A percentile compares a stretch with the other conserved stretches of the same genome.
phyloP scores from a whole-genome alignment of 2,113 vertebrate genomes.

The Rhinolophus sinicus region DNA sequence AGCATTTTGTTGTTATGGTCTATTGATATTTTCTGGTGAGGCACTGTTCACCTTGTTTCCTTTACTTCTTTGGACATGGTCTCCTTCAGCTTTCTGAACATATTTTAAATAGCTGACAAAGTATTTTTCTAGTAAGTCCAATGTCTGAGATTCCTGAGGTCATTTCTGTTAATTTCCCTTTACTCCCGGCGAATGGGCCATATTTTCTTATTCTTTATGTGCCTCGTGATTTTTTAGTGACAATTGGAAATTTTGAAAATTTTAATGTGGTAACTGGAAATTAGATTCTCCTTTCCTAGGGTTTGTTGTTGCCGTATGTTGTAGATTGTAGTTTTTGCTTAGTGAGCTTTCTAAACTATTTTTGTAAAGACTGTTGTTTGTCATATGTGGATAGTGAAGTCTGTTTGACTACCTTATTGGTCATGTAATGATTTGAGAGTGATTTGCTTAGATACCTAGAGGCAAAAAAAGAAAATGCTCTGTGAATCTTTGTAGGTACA shows the following conservation, averaged over 20 bases:
- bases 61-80: background rate
- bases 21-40: background rate
- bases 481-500: background rate
- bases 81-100: background rate
- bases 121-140: background rate
- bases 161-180: background rate
- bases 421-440: background rate
- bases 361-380: background rate
- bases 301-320: background rate
- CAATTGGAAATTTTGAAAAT: constrained; percentile 18
- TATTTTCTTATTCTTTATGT: background rate
- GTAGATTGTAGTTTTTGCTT: background rate
- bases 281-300: background rate
- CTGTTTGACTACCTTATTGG: background rate
- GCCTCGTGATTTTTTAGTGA: background rate
- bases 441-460: background rate
- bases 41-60: background rate
- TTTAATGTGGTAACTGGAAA: background rate
- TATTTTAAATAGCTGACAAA: background rate
- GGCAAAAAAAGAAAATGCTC: background rate
- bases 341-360: background rate
- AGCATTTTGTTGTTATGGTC: background rate
- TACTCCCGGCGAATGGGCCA: background rate
- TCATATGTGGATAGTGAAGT: background rate
- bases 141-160: background rate